These are phyloP conservation scores for Octomys mimax DNA, from an alignment of 2,797 vertebrate genomes.

Conservation along the genomic window DNA sequence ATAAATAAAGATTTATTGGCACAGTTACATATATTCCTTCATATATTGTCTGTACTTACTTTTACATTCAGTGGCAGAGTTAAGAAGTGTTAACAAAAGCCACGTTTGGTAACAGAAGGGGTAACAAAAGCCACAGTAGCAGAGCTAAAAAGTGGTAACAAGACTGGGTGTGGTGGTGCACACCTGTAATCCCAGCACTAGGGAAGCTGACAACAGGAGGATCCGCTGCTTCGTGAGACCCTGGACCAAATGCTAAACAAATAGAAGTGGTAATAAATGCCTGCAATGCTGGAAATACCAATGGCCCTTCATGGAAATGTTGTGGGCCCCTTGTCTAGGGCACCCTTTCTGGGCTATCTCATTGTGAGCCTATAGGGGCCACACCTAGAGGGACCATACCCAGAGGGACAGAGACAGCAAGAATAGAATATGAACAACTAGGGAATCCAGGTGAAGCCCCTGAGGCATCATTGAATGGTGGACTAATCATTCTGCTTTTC, in stretches of 20 bases:
- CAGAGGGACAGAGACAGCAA: neutral
- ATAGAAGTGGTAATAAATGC: neutral
- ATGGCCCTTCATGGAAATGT: neutral
- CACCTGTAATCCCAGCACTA: too few relatives aligned
- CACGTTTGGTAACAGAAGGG: too few relatives aligned
- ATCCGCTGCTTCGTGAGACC: too few relatives aligned
- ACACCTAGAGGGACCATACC: too few relatives aligned
- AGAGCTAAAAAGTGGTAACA: too few relatives aligned
- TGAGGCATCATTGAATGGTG: neutral
- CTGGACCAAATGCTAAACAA: too few relatives aligned
- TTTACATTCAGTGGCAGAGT: neutral
- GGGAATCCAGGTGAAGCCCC: neutral
- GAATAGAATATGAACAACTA: neutral
- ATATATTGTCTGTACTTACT: neutral
- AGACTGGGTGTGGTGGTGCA: too few relatives aligned
- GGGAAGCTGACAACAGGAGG: too few relatives aligned
- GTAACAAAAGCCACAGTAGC: too few relatives aligned
- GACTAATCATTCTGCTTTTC: neutral
- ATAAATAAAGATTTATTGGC: constrained; percentile 13
- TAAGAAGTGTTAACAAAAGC: neutral
- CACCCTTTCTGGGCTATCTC: neutral
- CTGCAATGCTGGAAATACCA: neutral
- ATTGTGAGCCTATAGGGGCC: neutral
- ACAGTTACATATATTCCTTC: neutral
- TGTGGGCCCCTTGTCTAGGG: neutral